A percentile compares a stretch with the other conserved stretches of the same genome.
Evolutionary conservation across 2,797 vertebrate genomes (phyloP).

Genomic region (Vespertilio murinus): DNA sequence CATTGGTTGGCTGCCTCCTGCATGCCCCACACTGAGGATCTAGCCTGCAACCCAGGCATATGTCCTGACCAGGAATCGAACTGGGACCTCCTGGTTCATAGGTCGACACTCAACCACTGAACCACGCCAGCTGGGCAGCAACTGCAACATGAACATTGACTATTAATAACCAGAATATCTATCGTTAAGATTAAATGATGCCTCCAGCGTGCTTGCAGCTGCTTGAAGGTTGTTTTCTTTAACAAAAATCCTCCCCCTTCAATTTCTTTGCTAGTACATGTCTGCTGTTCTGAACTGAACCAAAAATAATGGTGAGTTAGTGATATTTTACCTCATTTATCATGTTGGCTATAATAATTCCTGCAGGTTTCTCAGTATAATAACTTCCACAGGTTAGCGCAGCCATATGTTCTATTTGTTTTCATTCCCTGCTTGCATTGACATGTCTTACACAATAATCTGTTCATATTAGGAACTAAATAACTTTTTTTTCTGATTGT

Average conservation of each 20-base stretch:
- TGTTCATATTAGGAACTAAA: neutral
- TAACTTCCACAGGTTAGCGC: neutral
- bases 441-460: neutral
- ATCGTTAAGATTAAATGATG: neutral
- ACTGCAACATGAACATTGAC: neutral
- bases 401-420: neutral
- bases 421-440: neutral
- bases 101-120: no score
- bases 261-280: conserved; percentile 1
- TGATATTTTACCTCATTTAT: neutral
- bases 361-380: neutral
- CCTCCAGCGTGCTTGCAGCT: neutral
- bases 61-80: no score
- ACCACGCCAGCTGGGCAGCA: neutral
- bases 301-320: neutral
- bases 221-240: conserved; percentile 34
- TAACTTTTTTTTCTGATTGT: neutral
- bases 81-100: no score
- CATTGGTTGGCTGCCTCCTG: no score
- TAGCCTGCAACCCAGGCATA: no score
- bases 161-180: neutral
- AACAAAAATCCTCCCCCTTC: neutral
- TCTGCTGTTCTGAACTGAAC: neutral
- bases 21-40: no score
- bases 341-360: neutral